A percentile compares a stretch with the other conserved stretches of the same genome.
These are phyloP conservation scores for Diplazon laetatorius DNA, from an alignment of 2,888 invertebrate species.

Conservation along the genomic window DNA sequence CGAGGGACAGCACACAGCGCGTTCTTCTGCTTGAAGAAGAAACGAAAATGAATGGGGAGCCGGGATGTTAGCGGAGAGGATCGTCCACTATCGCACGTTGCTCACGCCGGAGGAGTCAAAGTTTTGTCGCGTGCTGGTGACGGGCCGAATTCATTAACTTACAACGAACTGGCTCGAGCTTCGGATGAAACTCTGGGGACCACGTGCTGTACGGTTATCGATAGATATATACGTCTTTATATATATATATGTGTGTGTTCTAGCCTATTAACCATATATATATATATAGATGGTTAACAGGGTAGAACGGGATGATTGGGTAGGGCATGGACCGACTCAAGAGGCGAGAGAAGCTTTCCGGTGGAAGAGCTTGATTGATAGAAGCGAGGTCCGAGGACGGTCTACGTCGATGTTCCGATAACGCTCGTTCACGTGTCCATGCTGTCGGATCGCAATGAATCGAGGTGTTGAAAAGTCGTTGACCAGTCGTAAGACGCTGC, in stretches of 20 bases:
- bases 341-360: slow-evolving; percentile 51
- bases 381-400: slow-evolving; percentile 73
- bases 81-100: background rate
- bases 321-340: slow-evolving; percentile 2
- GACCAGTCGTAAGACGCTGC: slow-evolving; percentile 46
- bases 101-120: slow-evolving; percentile 42
- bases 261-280: too few relatives aligned
- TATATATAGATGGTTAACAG: too few relatives aligned
- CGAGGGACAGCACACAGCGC: slow-evolving; percentile 12
- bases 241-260: too few relatives aligned
- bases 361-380: slow-evolving; percentile 70
- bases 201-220: slow-evolving; percentile 22
- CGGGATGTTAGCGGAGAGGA: too few relatives aligned
- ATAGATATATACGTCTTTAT: slow-evolving; percentile 6
- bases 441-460: slow-evolving; percentile 72
- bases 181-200: slow-evolving; percentile 38
- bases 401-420: slow-evolving; percentile 77
- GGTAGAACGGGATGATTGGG: too few relatives aligned
- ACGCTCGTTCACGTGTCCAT: slow-evolving; percentile 52
- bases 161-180: slow-evolving; percentile 1
- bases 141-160: slow-evolving; percentile 62
- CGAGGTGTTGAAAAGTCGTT: slow-evolving; percentile 65
- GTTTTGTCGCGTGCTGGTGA: slow-evolving; percentile 58
- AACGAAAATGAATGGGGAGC: too few relatives aligned
- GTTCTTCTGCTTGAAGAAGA: too few relatives aligned